Evolutionary conservation across 2,888 invertebrate species (phyloP).

Genomic region (Dendrolimus pini): DNA sequence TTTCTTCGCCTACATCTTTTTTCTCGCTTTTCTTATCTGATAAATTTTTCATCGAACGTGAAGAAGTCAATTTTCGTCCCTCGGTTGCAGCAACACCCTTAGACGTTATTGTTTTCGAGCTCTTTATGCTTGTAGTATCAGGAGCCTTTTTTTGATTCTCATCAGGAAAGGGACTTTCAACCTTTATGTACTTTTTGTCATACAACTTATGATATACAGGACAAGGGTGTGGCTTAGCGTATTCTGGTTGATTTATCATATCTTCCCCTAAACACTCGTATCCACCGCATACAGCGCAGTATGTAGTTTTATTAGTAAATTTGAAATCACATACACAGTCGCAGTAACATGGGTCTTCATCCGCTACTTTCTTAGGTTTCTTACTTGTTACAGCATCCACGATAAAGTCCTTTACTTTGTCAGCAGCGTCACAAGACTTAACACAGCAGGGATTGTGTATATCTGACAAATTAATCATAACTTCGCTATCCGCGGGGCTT

Average conservation of each 20-base stretch:
- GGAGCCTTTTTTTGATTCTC: constrained; percentile 25
- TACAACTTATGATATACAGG: constrained; percentile 64
- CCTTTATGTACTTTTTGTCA: constrained; percentile 46
- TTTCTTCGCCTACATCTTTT: constrained; percentile 23
- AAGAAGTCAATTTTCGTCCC: constrained; percentile 12
- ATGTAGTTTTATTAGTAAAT: constrained; percentile 55
- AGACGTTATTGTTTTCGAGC: constrained; percentile 25
- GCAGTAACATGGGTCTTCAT: constrained; percentile 52
- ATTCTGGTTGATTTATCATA: constrained; percentile 44
- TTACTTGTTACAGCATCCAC: constrained; percentile 34
- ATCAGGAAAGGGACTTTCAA: constrained; percentile 49
- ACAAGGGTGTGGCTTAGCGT: constrained; percentile 56
- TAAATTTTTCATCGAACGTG: constrained; percentile 25
- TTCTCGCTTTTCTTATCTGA: constrained; percentile 26
- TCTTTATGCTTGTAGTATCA: constrained; percentile 33
- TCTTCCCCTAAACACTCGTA: constrained; percentile 61
- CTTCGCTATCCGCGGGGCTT: constrained; percentile 60
- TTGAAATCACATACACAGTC: constrained; percentile 61
- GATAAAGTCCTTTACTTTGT: constrained; percentile 57
- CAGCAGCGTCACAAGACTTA: constrained; percentile 51
- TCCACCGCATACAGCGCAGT: constrained; percentile 62
- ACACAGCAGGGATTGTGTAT: constrained; percentile 57
- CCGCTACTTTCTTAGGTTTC: constrained; percentile 20
- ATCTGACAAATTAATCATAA: constrained; percentile 43
- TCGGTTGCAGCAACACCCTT: constrained; percentile 17